phyloP scores from a whole-genome alignment of 2,797 vertebrate species.

The Selene dorsalis region DNA sequence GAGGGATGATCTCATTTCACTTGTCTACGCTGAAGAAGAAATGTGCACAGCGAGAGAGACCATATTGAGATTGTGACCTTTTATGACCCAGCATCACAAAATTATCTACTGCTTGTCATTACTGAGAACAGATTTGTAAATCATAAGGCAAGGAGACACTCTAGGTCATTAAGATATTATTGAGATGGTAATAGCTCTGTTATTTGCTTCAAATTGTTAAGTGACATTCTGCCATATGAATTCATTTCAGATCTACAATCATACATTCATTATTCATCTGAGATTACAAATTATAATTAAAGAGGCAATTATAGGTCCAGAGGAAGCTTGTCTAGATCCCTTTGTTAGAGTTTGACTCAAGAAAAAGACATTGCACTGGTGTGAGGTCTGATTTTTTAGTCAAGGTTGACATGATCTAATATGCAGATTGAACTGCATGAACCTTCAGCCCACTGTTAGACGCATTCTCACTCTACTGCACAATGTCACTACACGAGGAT shows the following conservation, averaged over 20 bases:
- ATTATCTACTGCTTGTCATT: constrained; percentile 61
- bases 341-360: constrained; percentile 37
- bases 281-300: constrained; percentile 58
- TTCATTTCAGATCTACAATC: constrained; percentile 58
- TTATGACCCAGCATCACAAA: constrained; percentile 55
- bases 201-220: constrained; percentile 57
- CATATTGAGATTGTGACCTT: constrained; percentile 65
- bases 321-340: constrained; percentile 16
- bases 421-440: constrained; percentile 1
- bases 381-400: constrained; percentile 15
- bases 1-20: constrained; percentile 51
- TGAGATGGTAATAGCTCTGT: constrained; percentile 55
- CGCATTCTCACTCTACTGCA: constrained; percentile 12
- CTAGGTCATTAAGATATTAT: constrained; percentile 63
- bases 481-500: constrained; percentile 21
- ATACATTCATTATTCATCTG: constrained; percentile 41
- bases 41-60: constrained; percentile 47
- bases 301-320: constrained; percentile 28
- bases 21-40: constrained; percentile 58
- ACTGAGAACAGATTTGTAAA: constrained; percentile 63
- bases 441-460: constrained; percentile 24
- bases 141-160: constrained; percentile 56
- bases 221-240: constrained; percentile 44
- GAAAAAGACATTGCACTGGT: neutral
- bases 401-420: constrained; percentile 16